A percentile compares a stretch with the other conserved stretches of the same genome.
These are phyloP conservation scores for Allygus modestus DNA, from an alignment of 2,888 invertebrate genomes.

Conservation along the genomic window DNA sequence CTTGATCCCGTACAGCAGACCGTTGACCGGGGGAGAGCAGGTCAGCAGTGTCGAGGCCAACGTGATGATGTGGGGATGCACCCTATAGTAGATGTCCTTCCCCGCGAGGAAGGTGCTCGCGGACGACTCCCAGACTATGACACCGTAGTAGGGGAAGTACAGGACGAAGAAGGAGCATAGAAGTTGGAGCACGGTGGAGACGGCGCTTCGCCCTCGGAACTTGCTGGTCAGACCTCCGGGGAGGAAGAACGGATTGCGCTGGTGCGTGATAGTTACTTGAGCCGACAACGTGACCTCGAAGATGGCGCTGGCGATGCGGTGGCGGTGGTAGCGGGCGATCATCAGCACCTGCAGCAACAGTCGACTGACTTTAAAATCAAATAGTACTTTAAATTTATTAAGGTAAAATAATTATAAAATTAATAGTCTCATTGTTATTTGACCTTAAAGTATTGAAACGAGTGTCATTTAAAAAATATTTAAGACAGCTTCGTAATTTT, in stretches of 20 bases:
- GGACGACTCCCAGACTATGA: constrained; percentile 82
- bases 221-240: constrained; percentile 73
- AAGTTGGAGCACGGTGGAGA: constrained; percentile 84
- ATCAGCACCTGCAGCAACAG: constrained; percentile 73
- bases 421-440: constrained; percentile 56
- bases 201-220: constrained; percentile 78
- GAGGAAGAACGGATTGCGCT: constrained; percentile 83
- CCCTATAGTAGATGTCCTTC: constrained; percentile 62
- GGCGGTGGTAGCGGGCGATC: constrained; percentile 84
- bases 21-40: constrained; percentile 85
- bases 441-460: neutral
- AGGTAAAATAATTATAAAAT: too few species aligned
- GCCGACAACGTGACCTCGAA: constrained; percentile 91
- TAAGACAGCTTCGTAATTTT: too few species aligned
- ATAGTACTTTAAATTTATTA: too few species aligned
- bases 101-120: constrained; percentile 59
- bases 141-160: constrained; percentile 86
- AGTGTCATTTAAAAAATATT: too few species aligned
- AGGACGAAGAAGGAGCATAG: constrained; percentile 84
- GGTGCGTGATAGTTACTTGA: constrained; percentile 90
- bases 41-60: constrained; percentile 82
- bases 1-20: constrained; percentile 87
- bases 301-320: constrained; percentile 90
- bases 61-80: constrained; percentile 77
- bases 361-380: too few species aligned